A percentile compares a stretch with the other conserved stretches of the same genome.
Evolutionary conservation across 2,888 invertebrate species (phyloP).

Genomic region (Sarcophaga variegata): DNA sequence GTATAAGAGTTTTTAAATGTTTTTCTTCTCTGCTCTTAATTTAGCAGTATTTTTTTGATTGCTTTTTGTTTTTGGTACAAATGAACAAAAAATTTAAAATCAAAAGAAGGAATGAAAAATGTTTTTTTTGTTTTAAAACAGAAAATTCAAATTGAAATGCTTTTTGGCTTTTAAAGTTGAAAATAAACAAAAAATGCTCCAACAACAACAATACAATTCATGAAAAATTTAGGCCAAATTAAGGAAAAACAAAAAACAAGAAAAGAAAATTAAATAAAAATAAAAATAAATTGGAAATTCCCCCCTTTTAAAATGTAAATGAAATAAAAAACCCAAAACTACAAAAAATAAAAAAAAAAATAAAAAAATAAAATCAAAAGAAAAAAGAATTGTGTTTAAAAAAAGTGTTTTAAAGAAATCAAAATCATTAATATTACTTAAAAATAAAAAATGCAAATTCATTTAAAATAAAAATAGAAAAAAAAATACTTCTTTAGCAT

Average conservation of each 20-base stretch:
- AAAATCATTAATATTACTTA: conserved; percentile 3
- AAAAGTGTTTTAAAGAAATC: background rate
- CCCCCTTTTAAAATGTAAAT: background rate
- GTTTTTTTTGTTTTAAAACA: background rate
- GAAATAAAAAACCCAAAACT: background rate
- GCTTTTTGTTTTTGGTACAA: background rate
- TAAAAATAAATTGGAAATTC: background rate
- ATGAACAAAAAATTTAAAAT: conserved; percentile 19
- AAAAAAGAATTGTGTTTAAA: background rate
- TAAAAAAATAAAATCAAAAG: conserved; percentile 11
- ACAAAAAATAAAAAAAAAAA: background rate
- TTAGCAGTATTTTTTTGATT: background rate
- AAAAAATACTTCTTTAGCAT: background rate
- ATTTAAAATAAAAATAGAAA: background rate
- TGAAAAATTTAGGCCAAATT: conserved; percentile 42
- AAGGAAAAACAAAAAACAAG: conserved; percentile 18
- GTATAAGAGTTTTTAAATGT: background rate
- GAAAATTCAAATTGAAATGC: background rate
- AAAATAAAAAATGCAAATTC: background rate
- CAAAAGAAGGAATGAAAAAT: background rate
- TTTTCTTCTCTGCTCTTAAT: conserved; percentile 8
- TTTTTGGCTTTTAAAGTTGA: background rate
- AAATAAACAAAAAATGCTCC: conserved; percentile 9
- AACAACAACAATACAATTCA: conserved; percentile 10
- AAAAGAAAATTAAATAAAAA: background rate